Conservation (phyloP, 2,888 invertebrate genomes). For the Himalopsyche tibetana region DNA sequence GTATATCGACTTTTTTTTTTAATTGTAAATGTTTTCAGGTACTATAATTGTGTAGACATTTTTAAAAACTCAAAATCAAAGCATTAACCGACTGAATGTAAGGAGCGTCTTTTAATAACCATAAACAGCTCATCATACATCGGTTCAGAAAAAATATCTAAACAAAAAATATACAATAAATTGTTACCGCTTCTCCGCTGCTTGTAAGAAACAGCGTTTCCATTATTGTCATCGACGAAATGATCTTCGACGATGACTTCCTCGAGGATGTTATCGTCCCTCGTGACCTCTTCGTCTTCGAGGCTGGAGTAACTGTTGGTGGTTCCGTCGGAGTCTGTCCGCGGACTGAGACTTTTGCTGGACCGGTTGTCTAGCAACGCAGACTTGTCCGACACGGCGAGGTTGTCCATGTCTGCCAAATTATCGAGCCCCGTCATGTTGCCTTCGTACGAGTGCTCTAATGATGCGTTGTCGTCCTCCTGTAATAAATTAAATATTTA, state of each 20-base stretch:
- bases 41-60: too few relatives aligned
- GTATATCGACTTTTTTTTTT: too few relatives aligned
- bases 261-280: constrained; percentile 68
- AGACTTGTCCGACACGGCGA: constrained; percentile 28
- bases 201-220: constrained; percentile 62
- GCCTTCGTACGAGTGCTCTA: constrained; percentile 50
- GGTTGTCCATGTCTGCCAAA: constrained; percentile 41
- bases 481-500: neutral
- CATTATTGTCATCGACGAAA: constrained; percentile 69
- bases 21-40: too few relatives aligned
- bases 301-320: constrained; percentile 77
- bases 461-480: constrained; percentile 50
- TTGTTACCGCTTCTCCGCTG: constrained; percentile 64
- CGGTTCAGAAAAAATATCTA: neutral
- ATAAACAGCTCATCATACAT: neutral
- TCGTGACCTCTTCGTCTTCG: constrained; percentile 75
- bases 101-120: neutral
- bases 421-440: constrained; percentile 47
- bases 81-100: too few relatives aligned
- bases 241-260: constrained; percentile 71
- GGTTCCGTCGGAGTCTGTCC: constrained; percentile 72
- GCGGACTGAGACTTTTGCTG: neutral
- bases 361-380: constrained; percentile 23
- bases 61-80: too few relatives aligned
- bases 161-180: neutral